Evolutionary conservation across 2,888 invertebrate species (phyloP), one percentile per base, ranked within the genome.

Genomic region (Cerastis leucographa): DNA sequence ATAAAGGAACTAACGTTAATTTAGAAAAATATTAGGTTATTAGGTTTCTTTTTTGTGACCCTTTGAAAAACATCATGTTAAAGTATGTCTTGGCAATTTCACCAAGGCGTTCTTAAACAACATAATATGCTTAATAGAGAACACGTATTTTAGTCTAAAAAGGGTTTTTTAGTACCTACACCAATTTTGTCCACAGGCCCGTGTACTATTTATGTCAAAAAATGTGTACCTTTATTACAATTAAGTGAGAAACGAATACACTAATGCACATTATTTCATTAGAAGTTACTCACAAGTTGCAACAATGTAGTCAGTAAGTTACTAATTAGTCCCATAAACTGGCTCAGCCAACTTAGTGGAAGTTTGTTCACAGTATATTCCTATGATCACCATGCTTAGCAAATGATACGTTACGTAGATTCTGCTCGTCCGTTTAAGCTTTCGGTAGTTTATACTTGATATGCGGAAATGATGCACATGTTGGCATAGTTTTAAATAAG

Each of bases 291-390:
- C 44, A 44, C 40, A 69, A 77, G 77, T 81, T 81, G 71, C 77
- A 54, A 46, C 51, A 68, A 29, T 64, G 44, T 59, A 65, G 35
- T 44, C 62, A 44, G 68, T 71, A 61, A 46, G 75, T 76, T 40
- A 59, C 65, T 81, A 68, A 71, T 68, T 70, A 51, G 74, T 72
- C 65, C 73, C 42, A 64, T 49, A 76, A 65, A 80, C 59, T 73
- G 66, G 54, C 62, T 62, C 35, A 56, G 14, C 59, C 11, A 82
- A 69, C 72, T 86, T 68, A n/a, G 80, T 75, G 17, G 59, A 82
- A 81, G 71, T 81, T 81, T 59, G 82, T 82, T 81, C 71, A n/a
- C 42, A 59, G 71, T 46, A 65, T 77, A 82, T 82, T 82, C 82
- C 71, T 22, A 35, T 82, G 69, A 82, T 82, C 68, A 42, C 64